Evolutionary conservation across 2,888 invertebrate genomes (phyloP).

Genomic region (Trissolcus japonicus): DNA sequence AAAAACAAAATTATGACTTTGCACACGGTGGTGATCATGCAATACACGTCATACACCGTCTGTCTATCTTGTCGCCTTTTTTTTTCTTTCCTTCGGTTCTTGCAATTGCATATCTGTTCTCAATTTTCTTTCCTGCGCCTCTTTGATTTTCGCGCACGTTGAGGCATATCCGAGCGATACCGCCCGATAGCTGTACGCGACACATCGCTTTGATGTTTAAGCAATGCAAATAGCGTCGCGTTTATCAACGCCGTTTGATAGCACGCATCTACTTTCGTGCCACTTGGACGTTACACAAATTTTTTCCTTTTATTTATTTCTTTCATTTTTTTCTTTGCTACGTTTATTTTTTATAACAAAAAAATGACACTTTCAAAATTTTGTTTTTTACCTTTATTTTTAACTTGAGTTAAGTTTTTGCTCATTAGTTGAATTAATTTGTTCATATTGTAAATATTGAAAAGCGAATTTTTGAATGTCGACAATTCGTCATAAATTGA

Average conservation of each 20-base stretch:
- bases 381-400: too few relatives aligned
- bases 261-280: constrained; percentile 16
- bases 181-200: constrained; percentile 43
- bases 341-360: too few relatives aligned
- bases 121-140: constrained; percentile 38
- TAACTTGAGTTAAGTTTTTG: too few relatives aligned
- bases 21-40: constrained; percentile 47
- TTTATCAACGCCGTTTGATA: constrained; percentile 27
- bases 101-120: constrained; percentile 19
- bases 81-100: constrained; percentile 33
- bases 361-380: too few relatives aligned
- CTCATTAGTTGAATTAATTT: too few relatives aligned
- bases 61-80: constrained; percentile 26
- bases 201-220: constrained; percentile 53
- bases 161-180: constrained; percentile 46
- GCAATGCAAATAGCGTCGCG: constrained; percentile 31
- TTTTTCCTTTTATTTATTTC: constrained; percentile 3
- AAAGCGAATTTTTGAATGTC: too few relatives aligned
- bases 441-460: too few relatives aligned
- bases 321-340: too few relatives aligned
- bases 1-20: constrained; percentile 39
- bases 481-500: too few relatives aligned
- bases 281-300: constrained; percentile 23
- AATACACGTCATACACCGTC: background rate
- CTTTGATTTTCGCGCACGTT: constrained; percentile 49